These are phyloP conservation scores for Monochamus saltuarius DNA, from an alignment of 1,140 invertebrate species.

Conservation along the genomic window DNA sequence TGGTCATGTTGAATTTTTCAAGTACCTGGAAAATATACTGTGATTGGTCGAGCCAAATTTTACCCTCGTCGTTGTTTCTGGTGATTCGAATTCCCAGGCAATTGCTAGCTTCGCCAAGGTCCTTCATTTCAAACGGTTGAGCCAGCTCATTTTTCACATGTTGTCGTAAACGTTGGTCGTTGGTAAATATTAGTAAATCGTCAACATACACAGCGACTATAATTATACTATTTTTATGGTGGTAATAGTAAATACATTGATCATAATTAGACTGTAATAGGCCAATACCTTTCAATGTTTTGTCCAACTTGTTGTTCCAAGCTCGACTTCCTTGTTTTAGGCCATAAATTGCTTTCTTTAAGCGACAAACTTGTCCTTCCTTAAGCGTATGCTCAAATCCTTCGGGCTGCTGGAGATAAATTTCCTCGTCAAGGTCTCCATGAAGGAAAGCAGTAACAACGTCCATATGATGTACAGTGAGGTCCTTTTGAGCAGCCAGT, in stretches of 20 bases:
- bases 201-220: conserved; percentile 2
- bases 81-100: not conserved
- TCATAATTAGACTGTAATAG: conserved; percentile 9
- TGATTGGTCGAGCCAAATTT: conserved; percentile 4
- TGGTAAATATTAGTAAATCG: not conserved
- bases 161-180: not conserved
- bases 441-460: conserved; percentile 50
- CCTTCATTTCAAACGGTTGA: not conserved
- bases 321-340: conserved; percentile 51
- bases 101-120: not conserved
- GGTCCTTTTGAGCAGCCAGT: conserved; percentile 18
- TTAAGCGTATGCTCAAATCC: too few species aligned
- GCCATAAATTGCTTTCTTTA: conserved; percentile 49
- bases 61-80: not conserved
- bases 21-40: conserved; percentile 26
- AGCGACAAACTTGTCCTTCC: conserved; percentile 20
- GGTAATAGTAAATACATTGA: conserved; percentile 4
- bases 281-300: conserved; percentile 3
- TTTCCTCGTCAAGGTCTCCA: conserved; percentile 51
- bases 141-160: not conserved
- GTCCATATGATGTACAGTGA: conserved; percentile 40
- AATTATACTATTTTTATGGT: not conserved
- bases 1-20: conserved; percentile 27
- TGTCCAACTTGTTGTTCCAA: conserved; percentile 45
- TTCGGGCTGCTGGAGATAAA: conserved; percentile 44